Conservation (phyloP, 2,797 vertebrate species). For the Catharus ustulatus region DNA sequence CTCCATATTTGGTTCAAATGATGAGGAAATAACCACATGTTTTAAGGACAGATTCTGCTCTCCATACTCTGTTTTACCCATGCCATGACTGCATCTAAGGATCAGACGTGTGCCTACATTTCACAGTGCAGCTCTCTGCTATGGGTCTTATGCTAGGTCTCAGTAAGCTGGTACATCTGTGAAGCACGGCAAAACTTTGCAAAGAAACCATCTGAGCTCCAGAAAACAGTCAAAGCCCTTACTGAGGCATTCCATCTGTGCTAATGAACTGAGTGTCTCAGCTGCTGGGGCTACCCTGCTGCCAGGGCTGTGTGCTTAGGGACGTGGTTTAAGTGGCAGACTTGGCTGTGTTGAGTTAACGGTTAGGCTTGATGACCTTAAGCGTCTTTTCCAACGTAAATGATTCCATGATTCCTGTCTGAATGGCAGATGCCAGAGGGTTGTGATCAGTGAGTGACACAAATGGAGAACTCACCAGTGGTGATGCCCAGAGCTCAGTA, state of each 20-base stretch:
- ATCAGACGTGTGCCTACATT: accelerated
- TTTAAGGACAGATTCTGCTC: not conserved
- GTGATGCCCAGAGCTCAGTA: not conserved
- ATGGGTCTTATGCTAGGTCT: not conserved
- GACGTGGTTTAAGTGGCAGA: not conserved
- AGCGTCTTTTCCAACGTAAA: not conserved
- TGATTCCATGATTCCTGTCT: not conserved
- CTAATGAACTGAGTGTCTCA: not conserved
- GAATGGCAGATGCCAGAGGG: not conserved
- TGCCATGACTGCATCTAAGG: not conserved
- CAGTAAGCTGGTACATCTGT: not conserved
- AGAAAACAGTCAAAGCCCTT: not conserved
- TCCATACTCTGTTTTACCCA: not conserved
- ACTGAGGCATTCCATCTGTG: accelerated
- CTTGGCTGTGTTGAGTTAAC: not conserved
- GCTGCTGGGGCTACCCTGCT: not conserved
- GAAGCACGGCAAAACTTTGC: not conserved
- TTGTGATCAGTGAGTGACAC: not conserved
- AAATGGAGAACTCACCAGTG: not conserved
- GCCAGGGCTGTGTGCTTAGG: not conserved
- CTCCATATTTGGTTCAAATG: not conserved
- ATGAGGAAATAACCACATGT: not conserved
- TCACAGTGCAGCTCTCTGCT: accelerated
- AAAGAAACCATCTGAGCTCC: not conserved
- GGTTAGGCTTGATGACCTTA: not conserved